These are phyloP conservation scores for Limnephilus lunatus DNA, from an alignment of 2,888 invertebrate species.

Conservation along the genomic window DNA sequence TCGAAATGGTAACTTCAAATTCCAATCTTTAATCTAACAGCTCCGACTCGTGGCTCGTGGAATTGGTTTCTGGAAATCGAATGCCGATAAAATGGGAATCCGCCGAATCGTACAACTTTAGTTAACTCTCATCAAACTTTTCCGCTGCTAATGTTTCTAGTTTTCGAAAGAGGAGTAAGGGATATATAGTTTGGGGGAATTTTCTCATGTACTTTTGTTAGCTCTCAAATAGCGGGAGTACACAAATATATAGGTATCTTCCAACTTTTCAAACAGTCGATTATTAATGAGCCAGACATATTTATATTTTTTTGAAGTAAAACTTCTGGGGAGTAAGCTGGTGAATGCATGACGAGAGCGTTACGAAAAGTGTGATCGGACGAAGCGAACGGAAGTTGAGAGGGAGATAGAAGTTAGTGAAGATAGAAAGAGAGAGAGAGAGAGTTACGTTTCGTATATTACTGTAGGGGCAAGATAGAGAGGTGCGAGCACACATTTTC, in stretches of 20 bases:
- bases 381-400: too few relatives aligned
- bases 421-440: too few relatives aligned
- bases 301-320: not conserved
- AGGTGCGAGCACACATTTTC: too few relatives aligned
- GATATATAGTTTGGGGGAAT: not conserved
- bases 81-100: not conserved
- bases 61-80: not conserved
- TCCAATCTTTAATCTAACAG: not conserved
- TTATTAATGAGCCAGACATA: not conserved
- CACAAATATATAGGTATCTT: not conserved
- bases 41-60: not conserved
- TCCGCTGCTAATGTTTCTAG: conserved; percentile 10
- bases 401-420: too few relatives aligned
- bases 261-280: not conserved
- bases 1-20: not conserved
- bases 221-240: not conserved
- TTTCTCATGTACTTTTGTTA: not conserved
- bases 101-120: not conserved
- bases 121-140: not conserved
- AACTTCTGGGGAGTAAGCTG: too few relatives aligned
- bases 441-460: too few relatives aligned
- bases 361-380: too few relatives aligned
- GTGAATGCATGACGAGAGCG: too few relatives aligned
- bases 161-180: not conserved
- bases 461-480: too few relatives aligned